These are phyloP conservation scores for Bucco capensis DNA, from an alignment of 2,113 vertebrate species.

Conservation along the genomic window DNA sequence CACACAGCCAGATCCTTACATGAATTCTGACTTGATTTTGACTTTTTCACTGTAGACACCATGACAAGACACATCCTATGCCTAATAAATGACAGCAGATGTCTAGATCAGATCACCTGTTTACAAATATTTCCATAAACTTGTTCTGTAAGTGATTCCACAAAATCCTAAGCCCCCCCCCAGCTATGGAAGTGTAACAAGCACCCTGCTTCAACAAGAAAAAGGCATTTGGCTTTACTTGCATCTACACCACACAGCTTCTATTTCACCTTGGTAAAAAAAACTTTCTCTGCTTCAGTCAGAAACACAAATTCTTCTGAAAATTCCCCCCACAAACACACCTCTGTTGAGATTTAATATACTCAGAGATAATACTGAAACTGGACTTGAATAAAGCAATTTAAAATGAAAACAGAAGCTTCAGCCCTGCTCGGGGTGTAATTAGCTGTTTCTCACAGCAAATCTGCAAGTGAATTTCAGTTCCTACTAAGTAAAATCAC, in stretches of 20 bases:
- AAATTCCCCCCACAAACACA: background rate
- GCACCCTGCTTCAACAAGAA: background rate
- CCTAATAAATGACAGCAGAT: background rate
- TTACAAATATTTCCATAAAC: background rate
- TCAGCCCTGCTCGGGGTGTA: background rate
- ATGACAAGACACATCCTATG: background rate
- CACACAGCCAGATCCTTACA: background rate
- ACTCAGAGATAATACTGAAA: background rate
- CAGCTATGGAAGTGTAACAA: background rate
- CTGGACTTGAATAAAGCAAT: background rate
- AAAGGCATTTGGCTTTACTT: background rate
- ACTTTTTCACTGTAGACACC: background rate
- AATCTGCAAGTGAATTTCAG: background rate
- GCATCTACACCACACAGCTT: background rate
- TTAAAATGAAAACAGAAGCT: constrained; percentile 15
- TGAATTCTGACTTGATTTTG: constrained; percentile 17
- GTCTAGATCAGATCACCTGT: background rate
- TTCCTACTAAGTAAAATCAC: background rate
- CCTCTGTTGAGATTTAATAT: background rate
- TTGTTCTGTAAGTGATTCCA: background rate
- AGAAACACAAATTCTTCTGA: background rate
- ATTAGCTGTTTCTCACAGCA: background rate
- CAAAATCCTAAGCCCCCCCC: background rate
- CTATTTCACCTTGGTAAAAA: background rate
- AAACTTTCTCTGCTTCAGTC: background rate